Percentiles rank a stretch among this genome's conserved stretches.
Conservation (phyloP, 2,797 vertebrate genomes). For the Novumbra hubbsi region DNA sequence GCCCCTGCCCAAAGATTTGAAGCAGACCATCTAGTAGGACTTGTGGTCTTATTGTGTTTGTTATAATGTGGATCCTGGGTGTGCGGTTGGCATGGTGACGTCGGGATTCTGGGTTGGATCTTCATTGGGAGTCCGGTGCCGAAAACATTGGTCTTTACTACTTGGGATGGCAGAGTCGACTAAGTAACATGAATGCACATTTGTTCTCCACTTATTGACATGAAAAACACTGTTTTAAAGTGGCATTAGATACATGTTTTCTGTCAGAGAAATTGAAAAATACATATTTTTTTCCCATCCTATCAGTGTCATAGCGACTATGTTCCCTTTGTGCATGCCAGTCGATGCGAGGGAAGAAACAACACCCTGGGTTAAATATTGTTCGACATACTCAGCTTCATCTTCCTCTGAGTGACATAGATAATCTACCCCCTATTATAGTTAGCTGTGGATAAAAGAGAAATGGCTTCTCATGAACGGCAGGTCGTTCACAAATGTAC, state of each 20-base stretch:
- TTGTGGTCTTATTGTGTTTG: too few species aligned
- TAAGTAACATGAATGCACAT: not conserved
- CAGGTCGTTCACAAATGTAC: slow-evolving; percentile 17
- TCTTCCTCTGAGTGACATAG: not conserved
- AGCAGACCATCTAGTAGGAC: not conserved
- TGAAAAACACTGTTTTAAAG: not conserved
- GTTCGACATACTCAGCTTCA: not conserved
- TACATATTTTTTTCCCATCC: too few species aligned
- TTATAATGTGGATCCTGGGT: too few species aligned
- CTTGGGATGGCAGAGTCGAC: too few species aligned
- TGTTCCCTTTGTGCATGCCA: not conserved
- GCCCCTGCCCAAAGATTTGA: not conserved
- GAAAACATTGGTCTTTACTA: too few species aligned
- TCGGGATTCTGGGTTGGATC: too few species aligned
- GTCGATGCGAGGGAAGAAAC: not conserved
- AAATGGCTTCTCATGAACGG: not conserved
- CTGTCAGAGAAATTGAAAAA: too few species aligned
- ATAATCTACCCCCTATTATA: not conserved
- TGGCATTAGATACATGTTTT: not conserved
- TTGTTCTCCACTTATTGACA: not conserved
- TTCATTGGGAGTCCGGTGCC: too few species aligned
- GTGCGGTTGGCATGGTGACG: too few species aligned
- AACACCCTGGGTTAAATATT: not conserved
- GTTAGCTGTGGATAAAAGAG: not conserved
- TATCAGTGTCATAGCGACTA: too few species aligned